Evolutionary conservation across 2,888 invertebrate genomes (phyloP).

Genomic region (Aethes cnicana): DNA sequence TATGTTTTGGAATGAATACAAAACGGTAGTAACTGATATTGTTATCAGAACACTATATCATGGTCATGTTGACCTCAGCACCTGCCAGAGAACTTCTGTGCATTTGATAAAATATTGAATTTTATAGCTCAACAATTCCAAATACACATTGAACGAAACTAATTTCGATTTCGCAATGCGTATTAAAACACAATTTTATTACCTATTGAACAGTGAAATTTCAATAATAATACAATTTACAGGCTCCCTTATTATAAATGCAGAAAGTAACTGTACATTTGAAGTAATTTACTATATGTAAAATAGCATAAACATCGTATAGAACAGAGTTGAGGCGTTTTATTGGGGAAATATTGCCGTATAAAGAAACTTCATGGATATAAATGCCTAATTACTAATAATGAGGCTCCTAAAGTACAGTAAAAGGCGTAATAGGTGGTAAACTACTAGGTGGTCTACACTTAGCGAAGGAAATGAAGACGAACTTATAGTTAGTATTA

Average conservation of each 20-base stretch:
- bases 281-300: conserved; percentile 1
- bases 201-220: background rate
- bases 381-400: no score
- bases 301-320: conserved; percentile 6
- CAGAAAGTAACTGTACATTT: conserved; percentile 3
- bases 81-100: background rate
- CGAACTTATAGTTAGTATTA: no score
- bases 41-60: conserved; percentile 19
- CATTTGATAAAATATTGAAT: no score
- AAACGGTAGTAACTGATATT: conserved; percentile 22
- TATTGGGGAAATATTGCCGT: background rate
- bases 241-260: conserved; percentile 5
- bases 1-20: conserved; percentile 24
- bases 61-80: background rate
- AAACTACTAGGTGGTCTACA: no score
- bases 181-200: background rate
- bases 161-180: background rate
- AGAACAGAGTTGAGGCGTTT: background rate
- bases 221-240: conserved; percentile 12
- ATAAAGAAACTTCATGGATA: no score
- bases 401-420: no score
- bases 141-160: no score
- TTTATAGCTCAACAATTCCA: no score
- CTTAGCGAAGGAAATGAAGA: no score
- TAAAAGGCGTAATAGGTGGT: no score